Evolutionary conservation across 2,888 invertebrate species (phyloP), one percentile per base, ranked within the genome.

Genomic region (Automeris io): DNA sequence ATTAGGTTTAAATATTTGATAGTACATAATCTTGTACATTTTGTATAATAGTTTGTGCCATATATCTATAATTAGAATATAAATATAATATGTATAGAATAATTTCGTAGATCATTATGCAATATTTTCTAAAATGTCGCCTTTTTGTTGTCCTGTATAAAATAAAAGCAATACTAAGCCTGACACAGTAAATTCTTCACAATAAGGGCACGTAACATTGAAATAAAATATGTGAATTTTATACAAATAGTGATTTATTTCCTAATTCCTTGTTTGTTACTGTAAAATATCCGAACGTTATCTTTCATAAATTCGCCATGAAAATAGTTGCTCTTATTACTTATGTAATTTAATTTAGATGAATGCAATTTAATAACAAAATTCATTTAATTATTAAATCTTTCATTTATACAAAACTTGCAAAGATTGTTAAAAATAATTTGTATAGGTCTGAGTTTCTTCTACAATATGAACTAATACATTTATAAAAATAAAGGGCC

Each of bases 11-110:
- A 64, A 58, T 48, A 33, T 49, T n/a, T 53, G 59, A 61, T 77
- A 80, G 70, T 67, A 56, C 68, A 61, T 71, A 76, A 75, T 77
- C 75, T 74, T 86, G 83, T 85, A 86, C 75, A 86, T 83, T 82
- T 85, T 86, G 83, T 86, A 85, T 69, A 51, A 80, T 83, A 85
- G 75, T 68, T 69, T 78, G 85, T 81, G 83, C 82, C 81, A 73
- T 79, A 79, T 76, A 78, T 74, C 56, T 75, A 77, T 81, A 82
- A 76, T 80, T 73, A 72, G 3, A 19, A 16, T 29, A 29, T 16
- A n/a, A n/a, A n/a, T 29, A 4, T 29, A 16, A 29, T 29, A 16
- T 16, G 29, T n/a, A 16, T 29, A 29, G 13, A 5, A 29, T 4
- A 29, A 29, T 29, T 8, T 16, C 55, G 79, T 83, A 83, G 83